Percentiles rank a stretch among this genome's conserved stretches.
phyloP scores from a whole-genome alignment of 2,113 vertebrate species.

The Brachypodius melanocephalos region DNA sequence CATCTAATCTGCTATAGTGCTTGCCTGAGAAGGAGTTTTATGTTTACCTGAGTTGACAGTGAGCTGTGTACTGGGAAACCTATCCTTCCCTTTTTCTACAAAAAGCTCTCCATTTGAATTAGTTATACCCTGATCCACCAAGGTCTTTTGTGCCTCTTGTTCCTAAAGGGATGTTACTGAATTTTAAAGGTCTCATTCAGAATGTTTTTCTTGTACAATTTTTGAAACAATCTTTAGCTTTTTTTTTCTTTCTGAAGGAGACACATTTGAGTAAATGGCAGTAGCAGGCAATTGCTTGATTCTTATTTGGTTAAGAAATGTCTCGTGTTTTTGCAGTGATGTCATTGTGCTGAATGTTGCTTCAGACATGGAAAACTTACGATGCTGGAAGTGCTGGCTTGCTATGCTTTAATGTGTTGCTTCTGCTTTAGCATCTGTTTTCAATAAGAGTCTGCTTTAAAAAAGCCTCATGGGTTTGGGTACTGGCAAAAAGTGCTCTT shows the following conservation, averaged over 20 bases:
- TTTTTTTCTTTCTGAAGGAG: neutral
- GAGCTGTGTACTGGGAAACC: neutral
- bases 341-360: slow-evolving; percentile 17
- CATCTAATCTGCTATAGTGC: neutral
- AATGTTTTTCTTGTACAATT: neutral
- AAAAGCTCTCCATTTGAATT: neutral
- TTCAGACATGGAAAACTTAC: slow-evolving; percentile 36
- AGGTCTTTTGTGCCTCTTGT: neutral
- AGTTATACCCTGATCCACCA: neutral
- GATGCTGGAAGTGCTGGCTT: slow-evolving; percentile 34
- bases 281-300: slow-evolving; percentile 1
- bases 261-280: neutral
- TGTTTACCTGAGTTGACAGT: neutral
- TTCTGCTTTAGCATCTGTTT: slow-evolving; percentile 38
- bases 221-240: neutral
- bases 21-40: neutral
- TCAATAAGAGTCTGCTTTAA: neutral
- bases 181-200: neutral
- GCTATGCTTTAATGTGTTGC: neutral
- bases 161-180: neutral
- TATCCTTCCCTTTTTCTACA: neutral
- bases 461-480: neutral
- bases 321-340: slow-evolving; percentile 49
- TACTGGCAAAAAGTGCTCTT: neutral
- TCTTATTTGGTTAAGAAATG: slow-evolving; percentile 42